These are phyloP conservation scores for Salmo trutta DNA, from an alignment of 2,797 vertebrate genomes.

Conservation along the genomic window DNA sequence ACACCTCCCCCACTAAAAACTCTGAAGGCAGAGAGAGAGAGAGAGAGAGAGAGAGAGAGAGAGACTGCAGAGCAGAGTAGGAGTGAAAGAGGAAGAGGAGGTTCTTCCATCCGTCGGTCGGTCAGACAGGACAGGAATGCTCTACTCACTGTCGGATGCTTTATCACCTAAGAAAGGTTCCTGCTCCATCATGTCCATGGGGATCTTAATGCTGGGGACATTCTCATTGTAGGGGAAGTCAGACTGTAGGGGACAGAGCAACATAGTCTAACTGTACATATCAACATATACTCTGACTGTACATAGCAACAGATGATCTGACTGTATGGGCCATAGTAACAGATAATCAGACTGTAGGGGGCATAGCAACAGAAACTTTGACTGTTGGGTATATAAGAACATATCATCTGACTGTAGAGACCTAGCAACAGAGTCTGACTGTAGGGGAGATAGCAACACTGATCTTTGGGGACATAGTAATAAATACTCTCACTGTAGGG, in stretches of 20 bases:
- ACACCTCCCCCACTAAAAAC: neutral
- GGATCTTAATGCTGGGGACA: conserved; percentile 98
- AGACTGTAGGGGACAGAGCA: conserved; percentile 76
- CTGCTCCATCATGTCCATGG: conserved; percentile 99
- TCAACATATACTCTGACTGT: too few relatives aligned
- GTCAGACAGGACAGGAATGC: conserved; percentile 47
- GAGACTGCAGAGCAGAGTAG: conserved; percentile 22
- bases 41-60: neutral
- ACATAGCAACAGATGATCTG: neutral
- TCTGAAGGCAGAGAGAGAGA: conserved; percentile 11
- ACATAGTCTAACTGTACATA: neutral
- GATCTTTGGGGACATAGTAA: too few relatives aligned
- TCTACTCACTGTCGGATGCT: conserved; percentile 96
- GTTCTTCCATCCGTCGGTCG: conserved; percentile 18
- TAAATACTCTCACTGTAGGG: too few relatives aligned
- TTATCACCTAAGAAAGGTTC: conserved; percentile 98
- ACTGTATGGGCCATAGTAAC: too few relatives aligned
- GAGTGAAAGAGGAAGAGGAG: conserved; percentile 14
- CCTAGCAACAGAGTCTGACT: too few relatives aligned
- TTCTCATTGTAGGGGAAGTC: conserved; percentile 97
- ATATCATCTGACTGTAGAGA: too few relatives aligned
- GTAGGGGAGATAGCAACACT: too few relatives aligned
- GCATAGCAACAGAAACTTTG: too few relatives aligned
- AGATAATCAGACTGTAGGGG: too few relatives aligned
- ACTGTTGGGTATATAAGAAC: too few relatives aligned